These are phyloP conservation scores for Nemurella pictetii DNA, from an alignment of 2,888 invertebrate species.

Conservation along the genomic window DNA sequence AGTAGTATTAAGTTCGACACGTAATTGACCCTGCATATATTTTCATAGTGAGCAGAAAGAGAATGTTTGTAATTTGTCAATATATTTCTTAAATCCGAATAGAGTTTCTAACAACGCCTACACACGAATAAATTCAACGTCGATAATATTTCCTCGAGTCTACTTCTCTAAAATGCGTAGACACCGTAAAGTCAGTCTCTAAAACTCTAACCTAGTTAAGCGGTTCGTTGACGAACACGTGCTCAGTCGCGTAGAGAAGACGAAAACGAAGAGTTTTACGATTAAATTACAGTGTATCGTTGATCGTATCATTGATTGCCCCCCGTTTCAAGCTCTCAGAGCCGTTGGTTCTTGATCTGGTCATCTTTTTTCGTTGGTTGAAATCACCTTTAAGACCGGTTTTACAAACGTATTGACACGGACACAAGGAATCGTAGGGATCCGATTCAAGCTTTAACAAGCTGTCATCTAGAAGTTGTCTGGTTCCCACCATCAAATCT, in stretches of 20 bases:
- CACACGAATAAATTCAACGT: slow-evolving; percentile 13
- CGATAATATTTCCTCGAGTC: not conserved
- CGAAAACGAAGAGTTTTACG: not conserved
- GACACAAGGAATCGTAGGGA: not conserved
- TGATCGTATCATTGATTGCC: not conserved
- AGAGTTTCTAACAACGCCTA: slow-evolving; percentile 21
- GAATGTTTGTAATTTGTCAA: not conserved
- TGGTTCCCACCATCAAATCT: too few relatives aligned
- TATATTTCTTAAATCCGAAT: slow-evolving; percentile 16
- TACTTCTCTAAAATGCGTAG: not conserved
- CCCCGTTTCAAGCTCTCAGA: not conserved
- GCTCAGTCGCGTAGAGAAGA: slow-evolving; percentile 22
- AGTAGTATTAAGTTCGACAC: not conserved
- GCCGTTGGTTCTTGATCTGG: not conserved
- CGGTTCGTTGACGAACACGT: not conserved
- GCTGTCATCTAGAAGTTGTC: too few relatives aligned
- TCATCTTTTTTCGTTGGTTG: not conserved
- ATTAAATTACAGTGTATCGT: not conserved
- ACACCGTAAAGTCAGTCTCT: slow-evolving; percentile 28
- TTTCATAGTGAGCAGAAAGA: slow-evolving; percentile 23
- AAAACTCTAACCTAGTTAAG: slow-evolving; percentile 21
- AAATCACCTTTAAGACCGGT: not conserved
- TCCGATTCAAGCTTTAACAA: too few relatives aligned
- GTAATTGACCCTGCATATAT: slow-evolving; percentile 31
- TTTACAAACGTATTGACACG: not conserved